Percentiles rank a stretch among this genome's conserved stretches.
Conservation (phyloP, 2,888 invertebrate genomes). For the Megalurothrips usitatus region DNA sequence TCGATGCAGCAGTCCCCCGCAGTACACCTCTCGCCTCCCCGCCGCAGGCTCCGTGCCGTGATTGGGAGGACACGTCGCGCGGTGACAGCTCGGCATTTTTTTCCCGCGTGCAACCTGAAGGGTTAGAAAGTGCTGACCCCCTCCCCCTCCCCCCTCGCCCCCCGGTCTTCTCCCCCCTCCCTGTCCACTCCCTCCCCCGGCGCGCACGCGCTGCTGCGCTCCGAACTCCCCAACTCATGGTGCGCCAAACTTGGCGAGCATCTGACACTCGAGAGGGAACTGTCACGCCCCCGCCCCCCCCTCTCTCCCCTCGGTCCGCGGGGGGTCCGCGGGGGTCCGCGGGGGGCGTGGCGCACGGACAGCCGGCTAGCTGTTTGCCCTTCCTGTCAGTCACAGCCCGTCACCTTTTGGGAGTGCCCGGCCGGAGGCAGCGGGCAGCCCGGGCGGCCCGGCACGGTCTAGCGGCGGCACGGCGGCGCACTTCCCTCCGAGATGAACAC, state of each 20-base stretch:
- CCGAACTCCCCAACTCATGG: not conserved
- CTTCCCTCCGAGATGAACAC: too few relatives aligned
- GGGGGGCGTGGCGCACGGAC: not conserved
- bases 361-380: not conserved
- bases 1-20: too few relatives aligned
- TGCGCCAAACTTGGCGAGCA: not conserved
- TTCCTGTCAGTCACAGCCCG: not conserved
- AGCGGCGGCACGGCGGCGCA: too few relatives aligned
- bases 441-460: not conserved
- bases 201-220: not conserved
- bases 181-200: not conserved
- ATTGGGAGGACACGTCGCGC: too few relatives aligned
- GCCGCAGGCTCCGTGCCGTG: too few relatives aligned
- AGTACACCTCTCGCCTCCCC: too few relatives aligned
- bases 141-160: too few relatives aligned
- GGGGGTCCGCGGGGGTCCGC: not conserved
- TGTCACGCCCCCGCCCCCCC: too few relatives aligned
- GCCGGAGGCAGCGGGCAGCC: not conserved
- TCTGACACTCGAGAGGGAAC: slow-evolving; percentile 15
- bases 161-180: too few relatives aligned
- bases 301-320: not conserved
- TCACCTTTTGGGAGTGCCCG: not conserved
- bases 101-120: too few relatives aligned
- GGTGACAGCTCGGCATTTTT: too few relatives aligned
- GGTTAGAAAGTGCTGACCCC: too few relatives aligned